Conservation (phyloP, 2,888 invertebrate species). For the Drymonia ruficornis region DNA sequence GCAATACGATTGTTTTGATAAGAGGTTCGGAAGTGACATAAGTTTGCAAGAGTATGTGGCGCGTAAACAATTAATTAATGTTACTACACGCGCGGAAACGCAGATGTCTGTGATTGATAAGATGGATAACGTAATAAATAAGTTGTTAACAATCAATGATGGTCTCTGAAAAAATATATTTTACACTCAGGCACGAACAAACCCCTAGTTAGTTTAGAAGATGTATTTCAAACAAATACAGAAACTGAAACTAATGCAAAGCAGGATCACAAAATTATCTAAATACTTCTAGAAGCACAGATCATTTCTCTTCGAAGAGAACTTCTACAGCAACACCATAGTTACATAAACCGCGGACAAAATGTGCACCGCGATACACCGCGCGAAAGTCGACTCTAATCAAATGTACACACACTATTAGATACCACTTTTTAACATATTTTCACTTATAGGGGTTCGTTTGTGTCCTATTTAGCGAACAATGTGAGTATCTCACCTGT, state of each 20-base stretch:
- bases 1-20: too few relatives aligned
- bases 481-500: slow-evolving; percentile 65
- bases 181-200: background rate
- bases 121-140: too few relatives aligned
- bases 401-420: slow-evolving; percentile 45
- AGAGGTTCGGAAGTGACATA: background rate
- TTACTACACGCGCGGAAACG: too few relatives aligned
- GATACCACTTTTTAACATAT: slow-evolving; percentile 47
- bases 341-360: slow-evolving; percentile 42
- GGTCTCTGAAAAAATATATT: too few relatives aligned
- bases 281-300: slow-evolving; percentile 23
- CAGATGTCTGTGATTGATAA: too few relatives aligned
- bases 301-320: slow-evolving; percentile 21
- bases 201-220: background rate
- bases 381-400: slow-evolving; percentile 45
- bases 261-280: background rate
- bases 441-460: slow-evolving; percentile 35
- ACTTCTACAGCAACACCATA: slow-evolving; percentile 26
- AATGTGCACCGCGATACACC: slow-evolving; percentile 33
- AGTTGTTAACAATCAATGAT: too few relatives aligned
- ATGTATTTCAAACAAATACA: background rate
- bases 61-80: too few relatives aligned
- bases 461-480: slow-evolving; percentile 27
- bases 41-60: background rate
- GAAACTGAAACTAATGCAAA: background rate